phyloP scores from a whole-genome alignment of 1,140 invertebrate species.

The Zaprionus capensis region DNA sequence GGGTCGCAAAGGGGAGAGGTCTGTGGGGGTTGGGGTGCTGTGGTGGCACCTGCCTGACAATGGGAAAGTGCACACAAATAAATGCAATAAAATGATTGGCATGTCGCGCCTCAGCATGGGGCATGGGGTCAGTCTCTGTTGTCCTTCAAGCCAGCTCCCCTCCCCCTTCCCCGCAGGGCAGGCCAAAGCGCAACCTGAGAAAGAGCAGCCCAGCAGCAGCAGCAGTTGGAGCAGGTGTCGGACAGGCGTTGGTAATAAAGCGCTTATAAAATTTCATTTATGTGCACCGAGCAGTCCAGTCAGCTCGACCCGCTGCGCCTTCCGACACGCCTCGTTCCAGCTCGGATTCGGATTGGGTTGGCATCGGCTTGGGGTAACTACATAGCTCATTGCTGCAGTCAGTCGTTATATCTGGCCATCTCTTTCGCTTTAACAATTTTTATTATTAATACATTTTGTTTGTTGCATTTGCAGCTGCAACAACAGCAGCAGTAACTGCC shows the following conservation, averaged over 20 bases:
- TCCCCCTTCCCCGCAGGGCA: not conserved
- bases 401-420: constrained; percentile 24
- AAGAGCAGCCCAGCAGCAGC: not conserved
- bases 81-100: constrained; percentile 82
- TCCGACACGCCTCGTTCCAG: not conserved
- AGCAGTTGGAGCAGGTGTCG: constrained; percentile 57
- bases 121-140: constrained; percentile 45
- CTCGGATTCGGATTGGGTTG: not conserved
- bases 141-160: not conserved
- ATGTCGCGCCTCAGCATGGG: constrained; percentile 40
- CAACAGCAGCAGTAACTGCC: constrained; percentile 28
- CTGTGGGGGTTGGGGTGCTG: constrained; percentile 13
- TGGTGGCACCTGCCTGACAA: constrained; percentile 52
- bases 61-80: constrained; percentile 80
- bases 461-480: constrained; percentile 60
- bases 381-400: constrained; percentile 15
- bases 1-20: not conserved
- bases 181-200: constrained; percentile 5
- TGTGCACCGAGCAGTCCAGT: constrained; percentile 27
- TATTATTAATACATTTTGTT: constrained; percentile 82
- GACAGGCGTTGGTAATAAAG: constrained; percentile 67
- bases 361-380: not conserved
- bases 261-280: constrained; percentile 83
- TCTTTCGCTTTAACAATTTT: constrained; percentile 67
- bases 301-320: constrained; percentile 16